Percentiles rank a stretch among this genome's conserved stretches.
Evolutionary conservation across 2,113 vertebrate species (phyloP).

Genomic region (Clarias batrachus): DNA sequence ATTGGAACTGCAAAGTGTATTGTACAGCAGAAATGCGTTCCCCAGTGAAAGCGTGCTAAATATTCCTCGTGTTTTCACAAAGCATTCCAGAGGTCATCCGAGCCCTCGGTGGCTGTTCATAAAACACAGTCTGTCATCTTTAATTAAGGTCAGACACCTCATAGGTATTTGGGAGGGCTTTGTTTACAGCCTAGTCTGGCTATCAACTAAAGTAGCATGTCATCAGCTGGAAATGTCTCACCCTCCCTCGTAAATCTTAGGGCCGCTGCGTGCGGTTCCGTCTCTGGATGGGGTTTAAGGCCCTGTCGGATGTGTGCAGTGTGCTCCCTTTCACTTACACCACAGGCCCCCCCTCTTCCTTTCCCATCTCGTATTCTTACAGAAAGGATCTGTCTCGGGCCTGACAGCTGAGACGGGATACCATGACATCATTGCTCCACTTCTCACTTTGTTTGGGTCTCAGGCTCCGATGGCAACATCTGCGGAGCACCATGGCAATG

Average conservation of each 20-base stretch:
- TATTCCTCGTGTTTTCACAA: constrained; percentile 13
- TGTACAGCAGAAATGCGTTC: not conserved
- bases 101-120: constrained; percentile 19
- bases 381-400: constrained; percentile 55
- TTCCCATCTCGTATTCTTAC: constrained; percentile 42
- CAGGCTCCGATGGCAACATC: constrained; percentile 45
- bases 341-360: constrained; percentile 27
- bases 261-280: constrained; percentile 17
- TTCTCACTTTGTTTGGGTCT: constrained; percentile 53
- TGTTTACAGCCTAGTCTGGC: constrained; percentile 40
- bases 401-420: constrained; percentile 44
- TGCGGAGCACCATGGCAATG: constrained; percentile 52
- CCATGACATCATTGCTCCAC: constrained; percentile 58
- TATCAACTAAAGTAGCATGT: constrained; percentile 44
- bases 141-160: constrained; percentile 41
- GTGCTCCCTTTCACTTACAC: constrained; percentile 25
- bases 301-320: constrained; percentile 51
- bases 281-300: constrained; percentile 21
- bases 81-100: constrained; percentile 8
- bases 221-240: constrained; percentile 46
- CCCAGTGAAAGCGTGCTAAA: constrained; percentile 8
- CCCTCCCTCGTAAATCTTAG: constrained; percentile 17
- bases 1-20: not conserved
- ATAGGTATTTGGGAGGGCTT: constrained; percentile 29
- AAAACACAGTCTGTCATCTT: constrained; percentile 32